Conservation (phyloP, 1,140 invertebrate genomes). For the Galleria mellonella region DNA sequence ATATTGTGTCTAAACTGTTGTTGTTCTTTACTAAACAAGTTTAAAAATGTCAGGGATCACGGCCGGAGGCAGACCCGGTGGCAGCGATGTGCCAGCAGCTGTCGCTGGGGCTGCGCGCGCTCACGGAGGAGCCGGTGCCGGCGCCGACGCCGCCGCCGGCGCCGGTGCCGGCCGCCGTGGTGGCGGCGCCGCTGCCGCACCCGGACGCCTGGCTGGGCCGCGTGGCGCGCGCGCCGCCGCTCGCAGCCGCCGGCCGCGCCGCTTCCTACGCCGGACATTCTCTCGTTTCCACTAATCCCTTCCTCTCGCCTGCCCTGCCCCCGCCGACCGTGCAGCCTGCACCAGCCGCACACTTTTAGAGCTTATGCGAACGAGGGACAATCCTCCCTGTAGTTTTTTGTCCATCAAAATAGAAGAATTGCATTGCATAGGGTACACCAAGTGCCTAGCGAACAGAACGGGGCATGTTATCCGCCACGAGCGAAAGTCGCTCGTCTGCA, state of each 20-base stretch:
- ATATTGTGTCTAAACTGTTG: too few species aligned
- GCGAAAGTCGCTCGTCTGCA: too few species aligned
- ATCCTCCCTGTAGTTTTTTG: not conserved
- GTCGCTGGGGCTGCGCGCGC: conserved; percentile 56
- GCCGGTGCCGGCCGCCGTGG: conserved; percentile 33
- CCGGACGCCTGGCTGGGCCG: conserved; percentile 87
- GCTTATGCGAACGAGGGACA: not conserved
- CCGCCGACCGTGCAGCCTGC: conserved; percentile 7
- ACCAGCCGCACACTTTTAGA: conserved; percentile 4
- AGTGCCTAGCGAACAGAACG: too few species aligned
- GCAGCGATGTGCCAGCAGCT: conserved; percentile 68
- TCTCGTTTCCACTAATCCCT: conserved; percentile 41
- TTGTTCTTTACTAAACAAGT: too few species aligned
- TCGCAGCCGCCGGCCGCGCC: conserved; percentile 24
- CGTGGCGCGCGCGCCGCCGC: conserved; percentile 72
- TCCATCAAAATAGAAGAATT: too few species aligned
- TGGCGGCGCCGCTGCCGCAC: conserved; percentile 74
- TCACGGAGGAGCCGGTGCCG: conserved; percentile 54
- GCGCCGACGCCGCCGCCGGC: conserved; percentile 29
- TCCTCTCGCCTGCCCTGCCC: conserved; percentile 32
- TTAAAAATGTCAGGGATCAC: too few species aligned
- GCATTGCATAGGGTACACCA: too few species aligned
- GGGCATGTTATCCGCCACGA: too few species aligned
- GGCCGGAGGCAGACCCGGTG: conserved; percentile 34
- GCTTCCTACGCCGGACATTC: conserved; percentile 32